Conservation (phyloP, 2,113 vertebrate genomes). For the Nerophis lumbriciformis region DNA sequence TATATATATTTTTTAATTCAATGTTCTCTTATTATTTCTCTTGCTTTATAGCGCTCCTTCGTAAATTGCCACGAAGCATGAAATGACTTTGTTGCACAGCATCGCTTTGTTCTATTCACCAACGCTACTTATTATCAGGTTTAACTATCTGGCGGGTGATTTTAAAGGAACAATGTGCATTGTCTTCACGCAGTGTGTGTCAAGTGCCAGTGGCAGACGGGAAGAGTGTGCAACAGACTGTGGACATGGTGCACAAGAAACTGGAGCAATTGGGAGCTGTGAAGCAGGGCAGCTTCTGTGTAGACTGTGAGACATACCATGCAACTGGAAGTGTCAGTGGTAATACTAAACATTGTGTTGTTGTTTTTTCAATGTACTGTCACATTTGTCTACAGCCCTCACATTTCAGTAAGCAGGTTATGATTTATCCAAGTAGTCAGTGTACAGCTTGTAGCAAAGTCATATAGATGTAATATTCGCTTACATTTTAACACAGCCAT, state of each 20-base stretch:
- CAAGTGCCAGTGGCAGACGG: conserved; percentile 91
- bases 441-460: too few species aligned
- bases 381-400: background rate
- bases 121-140: background rate
- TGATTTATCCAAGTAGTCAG: too few species aligned
- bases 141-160: too few species aligned
- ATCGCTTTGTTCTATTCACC: background rate
- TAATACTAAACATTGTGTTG: conserved; percentile 32
- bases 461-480: too few species aligned
- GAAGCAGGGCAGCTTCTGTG: conserved; percentile 92
- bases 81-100: background rate
- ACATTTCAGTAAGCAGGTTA: too few species aligned
- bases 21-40: background rate
- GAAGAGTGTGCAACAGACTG: conserved; percentile 93
- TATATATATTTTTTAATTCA: background rate
- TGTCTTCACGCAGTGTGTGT: conserved; percentile 74
- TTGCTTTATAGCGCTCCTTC: background rate
- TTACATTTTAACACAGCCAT: too few species aligned
- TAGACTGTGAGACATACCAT: conserved; percentile 96
- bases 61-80: background rate
- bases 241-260: conserved; percentile 86
- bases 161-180: conserved; percentile 1
- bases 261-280: conserved; percentile 89
- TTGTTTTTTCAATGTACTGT: conserved; percentile 5
- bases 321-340: conserved; percentile 80